Base-by-base conservation (phyloP, 2,888 invertebrate genomes). In the Disparrhopalites patrizii region DNA sequence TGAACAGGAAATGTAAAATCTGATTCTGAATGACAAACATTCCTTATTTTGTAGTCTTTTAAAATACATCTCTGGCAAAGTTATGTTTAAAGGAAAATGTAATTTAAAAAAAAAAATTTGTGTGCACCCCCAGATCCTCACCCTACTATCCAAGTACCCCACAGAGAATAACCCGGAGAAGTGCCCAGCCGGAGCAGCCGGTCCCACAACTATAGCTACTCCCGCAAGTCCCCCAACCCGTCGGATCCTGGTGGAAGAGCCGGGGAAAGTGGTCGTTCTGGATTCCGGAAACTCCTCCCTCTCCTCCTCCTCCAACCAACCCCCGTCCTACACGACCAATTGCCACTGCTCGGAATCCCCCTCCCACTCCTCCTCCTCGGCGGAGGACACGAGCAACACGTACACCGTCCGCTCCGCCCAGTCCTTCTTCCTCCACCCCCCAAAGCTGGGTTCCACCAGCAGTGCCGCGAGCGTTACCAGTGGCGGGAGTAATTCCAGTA, bases 371-470 rank as follows among this genome's bases (percentile, higher is more conserved):
- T n/a, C 65, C 70, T 18, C 54, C 58, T 25, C 66, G 67, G 27
- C 69, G 67, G 15, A 69, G 38, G 67, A 67, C 31, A 67, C 70
- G 7, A 47, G 28, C 28, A 61, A 61, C 25, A 51, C 31, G 18
- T 65, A 65, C 28, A 57, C 64, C 1, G 38, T 57, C 27, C 56
- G 64, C 8, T 54, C 64, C 15, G 68, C 60, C 18, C 64, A 66
- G 13, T 70, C 73, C 7, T 75, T 75, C 62, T 75, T 70, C 58
- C 68, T 75, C 20, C 75, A 75, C 61, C 73, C 75, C n/a, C 75
- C 75, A n/a, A 74, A 71, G 40, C n/a, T n/a, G n/a, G n/a, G n/a
- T n/a, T 33, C 61, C 2, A 51, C 54, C 31, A 60, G 58, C 18
- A n/a, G 28, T 23, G 30, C 47, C 8, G n/a, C 52, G 7, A 54